Conservation (phyloP, 1,140 invertebrate genomes). For the Scaptomyza pallida region DNA sequence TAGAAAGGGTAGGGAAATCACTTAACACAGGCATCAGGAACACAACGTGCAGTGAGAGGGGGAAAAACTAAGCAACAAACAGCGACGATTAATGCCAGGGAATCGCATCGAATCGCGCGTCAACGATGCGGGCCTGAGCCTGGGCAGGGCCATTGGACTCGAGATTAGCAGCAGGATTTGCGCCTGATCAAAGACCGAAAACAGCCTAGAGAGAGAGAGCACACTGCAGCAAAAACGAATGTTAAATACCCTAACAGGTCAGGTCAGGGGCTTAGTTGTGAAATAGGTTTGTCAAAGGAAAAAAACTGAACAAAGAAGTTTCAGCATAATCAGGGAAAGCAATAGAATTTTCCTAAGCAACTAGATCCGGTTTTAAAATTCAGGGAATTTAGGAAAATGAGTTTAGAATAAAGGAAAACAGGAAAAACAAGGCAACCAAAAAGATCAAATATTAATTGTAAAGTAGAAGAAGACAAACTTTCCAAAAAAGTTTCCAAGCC, state of each 20-base stretch:
- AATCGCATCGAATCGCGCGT: slow-evolving; percentile 40
- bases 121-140: slow-evolving; percentile 51
- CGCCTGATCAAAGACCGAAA: slow-evolving; percentile 57
- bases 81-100: slow-evolving; percentile 39
- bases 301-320: too few relatives aligned
- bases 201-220: slow-evolving; percentile 22
- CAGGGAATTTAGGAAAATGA: too few relatives aligned
- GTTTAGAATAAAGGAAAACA: too few relatives aligned
- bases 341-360: too few relatives aligned
- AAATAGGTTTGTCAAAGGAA: too few relatives aligned
- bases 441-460: too few relatives aligned
- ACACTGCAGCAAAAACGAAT: background rate
- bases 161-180: slow-evolving; percentile 74
- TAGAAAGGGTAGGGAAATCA: slow-evolving; percentile 7
- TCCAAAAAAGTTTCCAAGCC: too few relatives aligned
- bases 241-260: slow-evolving; percentile 16
- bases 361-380: too few relatives aligned
- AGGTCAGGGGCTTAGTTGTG: too few relatives aligned
- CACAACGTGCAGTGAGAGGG: background rate
- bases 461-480: too few relatives aligned
- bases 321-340: too few relatives aligned
- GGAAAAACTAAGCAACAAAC: background rate
- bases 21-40: slow-evolving; percentile 22
- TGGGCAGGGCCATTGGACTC: slow-evolving; percentile 44
- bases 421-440: too few relatives aligned